Percentiles rank a stretch among this genome's conserved stretches.
These are phyloP conservation scores for Leptinotarsa tumamoca DNA, from an alignment of 2,888 invertebrate genomes.

Conservation along the genomic window DNA sequence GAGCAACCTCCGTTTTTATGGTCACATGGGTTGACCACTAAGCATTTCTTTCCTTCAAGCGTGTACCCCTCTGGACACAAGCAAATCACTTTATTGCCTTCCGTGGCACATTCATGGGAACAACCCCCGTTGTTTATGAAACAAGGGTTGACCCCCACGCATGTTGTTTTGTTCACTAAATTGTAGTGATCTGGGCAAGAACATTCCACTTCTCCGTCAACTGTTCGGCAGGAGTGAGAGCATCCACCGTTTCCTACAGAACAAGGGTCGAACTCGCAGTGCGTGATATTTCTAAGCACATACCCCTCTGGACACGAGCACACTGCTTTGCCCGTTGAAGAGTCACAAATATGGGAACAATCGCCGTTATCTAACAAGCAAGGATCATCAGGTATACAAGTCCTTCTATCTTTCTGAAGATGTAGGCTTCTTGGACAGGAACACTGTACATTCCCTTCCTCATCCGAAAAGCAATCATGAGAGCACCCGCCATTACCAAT, in stretches of 20 bases:
- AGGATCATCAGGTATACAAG: conserved; percentile 58
- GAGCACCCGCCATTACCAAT: conserved; percentile 61
- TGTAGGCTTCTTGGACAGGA: conserved; percentile 65
- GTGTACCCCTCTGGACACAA: conserved; percentile 66
- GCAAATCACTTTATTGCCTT: conserved; percentile 60
- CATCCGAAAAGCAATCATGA: conserved; percentile 54
- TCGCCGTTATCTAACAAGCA: conserved; percentile 68
- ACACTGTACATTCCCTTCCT: conserved; percentile 61
- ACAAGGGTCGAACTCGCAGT: conserved; percentile 68
- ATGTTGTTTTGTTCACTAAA: conserved; percentile 56
- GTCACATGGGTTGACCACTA: conserved; percentile 58
- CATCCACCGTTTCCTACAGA: conserved; percentile 64
- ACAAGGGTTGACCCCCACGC: conserved; percentile 60
- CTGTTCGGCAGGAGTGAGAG: conserved; percentile 60
- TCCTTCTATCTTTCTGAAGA: conserved; percentile 38
- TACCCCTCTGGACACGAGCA: conserved; percentile 60
- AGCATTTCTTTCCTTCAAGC: conserved; percentile 55
- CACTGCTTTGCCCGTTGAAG: conserved; percentile 42
- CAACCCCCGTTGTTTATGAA: conserved; percentile 71
- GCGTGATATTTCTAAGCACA: conserved; percentile 60
- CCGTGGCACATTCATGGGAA: conserved; percentile 67
- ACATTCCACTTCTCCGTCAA: conserved; percentile 64
- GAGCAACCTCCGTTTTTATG: conserved; percentile 66
- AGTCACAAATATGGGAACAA: conserved; percentile 70
- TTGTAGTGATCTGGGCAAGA: conserved; percentile 66